Base-by-base conservation (phyloP, 2,888 invertebrate species). In the Pristionchus fissidentatus region DNA sequence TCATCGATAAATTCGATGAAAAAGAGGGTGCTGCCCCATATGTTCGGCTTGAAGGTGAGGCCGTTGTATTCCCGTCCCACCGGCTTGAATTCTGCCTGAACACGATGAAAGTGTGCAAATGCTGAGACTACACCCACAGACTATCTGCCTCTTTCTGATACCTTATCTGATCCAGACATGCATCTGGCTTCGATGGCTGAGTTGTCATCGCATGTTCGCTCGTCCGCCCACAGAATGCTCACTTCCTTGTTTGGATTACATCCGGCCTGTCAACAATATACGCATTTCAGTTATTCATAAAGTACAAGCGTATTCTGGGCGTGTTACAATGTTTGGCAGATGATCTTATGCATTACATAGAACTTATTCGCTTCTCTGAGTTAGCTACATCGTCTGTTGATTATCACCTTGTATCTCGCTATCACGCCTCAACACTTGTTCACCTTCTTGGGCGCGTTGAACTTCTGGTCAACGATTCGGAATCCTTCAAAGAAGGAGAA, bases 171-270 rank as follows among this genome's bases (percentile, higher is more conserved):
- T 1, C 57, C 57, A 60, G 84, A 83, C 83, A 82, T 83, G 29
- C 85, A 85, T 1, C 84, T 77, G 32, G 84, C 78, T 41, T 49
- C 55, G 0, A 85, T 60, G 8, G 22, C 70, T 2, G 66, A 35
- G 4, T 85, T 84, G 1, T 73, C 66, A 1, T 83, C 57, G 49
- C 86, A 86, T 29, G 57, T 84, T 66, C 86, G 57, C 29, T 85
- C 84, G 41, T 83, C 84, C 52, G 84, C 38, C 1, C 84, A 15
- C n/a, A 86, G 83, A 46, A 86, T 84, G 7, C 85, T 85, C 0
- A 84, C 81, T 46, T 86, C 86, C 46, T 79, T 77, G 73, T 84
- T 84, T 22, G 75, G 46, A 62, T 86, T 52, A 55, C 86, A 86
- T 0, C 86, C 86, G 4, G 66, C 66, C 66, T 66, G 52, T 49